Base-by-base conservation (phyloP, 2,797 vertebrate genomes). In the Dryobates pubescens region DNA sequence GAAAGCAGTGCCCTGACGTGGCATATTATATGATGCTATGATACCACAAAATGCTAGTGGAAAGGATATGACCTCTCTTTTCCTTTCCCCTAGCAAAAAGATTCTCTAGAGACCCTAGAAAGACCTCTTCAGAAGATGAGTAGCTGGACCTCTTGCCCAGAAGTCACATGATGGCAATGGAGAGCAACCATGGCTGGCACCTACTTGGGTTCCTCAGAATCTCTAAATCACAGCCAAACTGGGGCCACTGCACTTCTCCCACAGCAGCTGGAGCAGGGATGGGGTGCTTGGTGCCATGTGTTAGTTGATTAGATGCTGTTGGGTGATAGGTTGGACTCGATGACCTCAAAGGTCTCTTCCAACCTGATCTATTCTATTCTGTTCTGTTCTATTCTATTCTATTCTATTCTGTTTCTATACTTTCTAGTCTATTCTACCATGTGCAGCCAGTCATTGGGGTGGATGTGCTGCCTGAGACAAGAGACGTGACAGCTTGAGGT, bases 1-100 rank as follows among this genome's bases (percentile, higher is more conserved):
- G 22, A 70, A 6, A 75, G 23, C 7, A 62, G 26, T 11, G 13
- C 19, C 67, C 64, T 65, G 2, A 57, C 5, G 17, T 27, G 51
- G 24, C 22, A 64, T 11, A 17, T 22, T 27, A 13, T 54, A n/a
- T 0, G 34, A 45, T 56, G 32, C 26, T 12, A 41, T 1, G 11
- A 78, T 16, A 78, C 47, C 30, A n/a, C 2, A 5, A 57, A 32
- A 57, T 16, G 20, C 36, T 9, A 63, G 59, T 65, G 43, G 75
- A 92, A 43, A 94, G 94, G 89, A 76, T 80, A 36, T 95, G 91
- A 86, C 43, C 13, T 30, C 18, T 59, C 34, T 36, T 65, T 81
- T 86, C 64, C 65, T 68, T 76, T 75, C 38, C 64, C 12, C 8
- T 51, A n/a, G 91, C 53, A 59, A 30, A 41, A 59, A 32, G 29